Evolutionary conservation across 1,140 invertebrate genomes (phyloP), one percentile per base, ranked within the genome.

Genomic region (Calliphora vicina): DNA sequence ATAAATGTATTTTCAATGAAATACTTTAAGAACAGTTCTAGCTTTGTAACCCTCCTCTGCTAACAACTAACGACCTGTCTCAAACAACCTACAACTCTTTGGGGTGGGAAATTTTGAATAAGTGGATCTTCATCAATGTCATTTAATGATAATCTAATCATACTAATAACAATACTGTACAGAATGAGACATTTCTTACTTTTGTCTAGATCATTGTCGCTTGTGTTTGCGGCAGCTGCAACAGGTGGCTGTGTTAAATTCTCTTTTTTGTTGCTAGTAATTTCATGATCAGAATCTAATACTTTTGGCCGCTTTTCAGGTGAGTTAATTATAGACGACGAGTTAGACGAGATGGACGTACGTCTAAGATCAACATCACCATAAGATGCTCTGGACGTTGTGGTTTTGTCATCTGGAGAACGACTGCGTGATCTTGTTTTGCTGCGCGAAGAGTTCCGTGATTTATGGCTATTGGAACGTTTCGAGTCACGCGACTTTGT

Each of bases 191-290:
- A 25, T 42, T 87, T 89, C 88, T 89, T 89, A 89, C 88, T 88
- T 89, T 89, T 89, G 83, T 89, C 88, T 89, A 89, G 88, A 85
- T 88, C 88, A 84, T 87, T 88, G 20, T 67, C 23, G 17, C n/a
- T 57, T 15, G 12, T n/a, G n/a, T 42, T 26, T 35, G 29, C 29
- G 2, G 29, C 29, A 4, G 57, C 42, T 45, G 61, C 45, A 61
- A 29, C 80, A 20, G 9, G 57, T 45, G 67, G 80, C n/a, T 50
- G 20, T 82, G 42, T n/a, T 42, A 35, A n/a, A 23, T 71, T 13
- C 15, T 43, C 71, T 0, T 23, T 27, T 15, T 23, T 71, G 26
- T n/a, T 71, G 4, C 23, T 29, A 20, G 12, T 71, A 42, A 6
- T 82, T 45, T 82, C 26, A 23, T 23, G 20, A 23, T 35, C 73